These are phyloP conservation scores for Drosophila mauritiana DNA, from an alignment of 1,140 invertebrate genomes.

Conservation along the genomic window DNA sequence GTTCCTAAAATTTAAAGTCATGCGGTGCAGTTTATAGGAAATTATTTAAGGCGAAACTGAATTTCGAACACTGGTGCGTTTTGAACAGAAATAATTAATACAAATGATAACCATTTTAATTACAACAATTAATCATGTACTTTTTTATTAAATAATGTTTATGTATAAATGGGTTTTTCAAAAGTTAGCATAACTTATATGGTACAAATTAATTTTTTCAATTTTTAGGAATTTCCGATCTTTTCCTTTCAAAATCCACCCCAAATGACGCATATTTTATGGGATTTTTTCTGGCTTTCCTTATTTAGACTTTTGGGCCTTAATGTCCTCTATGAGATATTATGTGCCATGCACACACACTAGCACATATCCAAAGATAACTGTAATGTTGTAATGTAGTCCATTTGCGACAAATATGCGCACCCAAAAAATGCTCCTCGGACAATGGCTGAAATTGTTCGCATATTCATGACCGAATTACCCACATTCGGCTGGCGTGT, in stretches of 20 bases:
- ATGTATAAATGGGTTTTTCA: too few relatives aligned
- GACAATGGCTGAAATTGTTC: constrained; percentile 76
- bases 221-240: not conserved
- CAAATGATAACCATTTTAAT: too few relatives aligned
- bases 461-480: constrained; percentile 82
- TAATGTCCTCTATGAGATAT: constrained; percentile 38
- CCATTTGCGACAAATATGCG: constrained; percentile 81
- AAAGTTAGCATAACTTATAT: too few relatives aligned
- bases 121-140: too few relatives aligned
- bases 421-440: constrained; percentile 70
- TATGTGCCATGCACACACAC: constrained; percentile 22
- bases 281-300: constrained; percentile 25
- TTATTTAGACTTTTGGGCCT: constrained; percentile 46
- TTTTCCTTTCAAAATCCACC: constrained; percentile 2
- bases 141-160: too few relatives aligned
- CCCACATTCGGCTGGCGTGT: constrained; percentile 61
- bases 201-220: too few relatives aligned
- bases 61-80: too few relatives aligned
- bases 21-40: not conserved
- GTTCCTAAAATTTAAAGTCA: constrained; percentile 13
- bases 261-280: constrained; percentile 27
- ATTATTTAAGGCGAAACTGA: not conserved
- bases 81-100: too few relatives aligned
- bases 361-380: constrained; percentile 67
- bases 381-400: constrained; percentile 79